Evolutionary conservation across 2,113 vertebrate species (phyloP).

Genomic region (Orthonyx spaldingii): DNA sequence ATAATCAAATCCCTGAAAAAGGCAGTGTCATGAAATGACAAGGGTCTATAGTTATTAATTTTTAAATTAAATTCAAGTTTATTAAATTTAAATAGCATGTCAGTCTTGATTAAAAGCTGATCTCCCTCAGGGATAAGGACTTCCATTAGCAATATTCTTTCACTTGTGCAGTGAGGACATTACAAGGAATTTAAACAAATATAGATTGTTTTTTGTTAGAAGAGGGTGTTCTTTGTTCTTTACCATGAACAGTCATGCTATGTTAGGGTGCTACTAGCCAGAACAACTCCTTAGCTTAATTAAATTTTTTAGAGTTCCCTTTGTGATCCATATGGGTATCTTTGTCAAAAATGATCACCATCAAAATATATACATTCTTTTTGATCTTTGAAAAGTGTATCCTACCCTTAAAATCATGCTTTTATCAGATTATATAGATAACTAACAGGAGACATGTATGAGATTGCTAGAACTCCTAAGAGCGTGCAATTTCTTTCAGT

Average conservation of each 20-base stretch:
- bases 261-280: neutral
- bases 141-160: neutral
- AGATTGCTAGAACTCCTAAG: neutral
- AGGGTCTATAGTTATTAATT: neutral
- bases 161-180: neutral
- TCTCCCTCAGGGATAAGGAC: neutral
- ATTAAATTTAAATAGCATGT: neutral
- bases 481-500: neutral
- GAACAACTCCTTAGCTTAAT: neutral
- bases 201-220: neutral
- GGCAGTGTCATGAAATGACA: neutral
- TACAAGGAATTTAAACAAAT: neutral
- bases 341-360: neutral
- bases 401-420: neutral
- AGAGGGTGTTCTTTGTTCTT: neutral
- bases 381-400: neutral
- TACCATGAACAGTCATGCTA: neutral
- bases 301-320: neutral
- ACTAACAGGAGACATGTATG: neutral
- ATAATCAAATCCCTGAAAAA: neutral
- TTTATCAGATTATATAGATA: neutral
- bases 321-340: neutral
- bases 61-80: neutral
- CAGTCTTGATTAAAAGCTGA: neutral
- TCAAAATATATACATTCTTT: neutral